A percentile compares a stretch with the other conserved stretches of the same genome.
phyloP scores from a whole-genome alignment of 2,113 vertebrate species.

The Chroicocephalus ridibundus region DNA sequence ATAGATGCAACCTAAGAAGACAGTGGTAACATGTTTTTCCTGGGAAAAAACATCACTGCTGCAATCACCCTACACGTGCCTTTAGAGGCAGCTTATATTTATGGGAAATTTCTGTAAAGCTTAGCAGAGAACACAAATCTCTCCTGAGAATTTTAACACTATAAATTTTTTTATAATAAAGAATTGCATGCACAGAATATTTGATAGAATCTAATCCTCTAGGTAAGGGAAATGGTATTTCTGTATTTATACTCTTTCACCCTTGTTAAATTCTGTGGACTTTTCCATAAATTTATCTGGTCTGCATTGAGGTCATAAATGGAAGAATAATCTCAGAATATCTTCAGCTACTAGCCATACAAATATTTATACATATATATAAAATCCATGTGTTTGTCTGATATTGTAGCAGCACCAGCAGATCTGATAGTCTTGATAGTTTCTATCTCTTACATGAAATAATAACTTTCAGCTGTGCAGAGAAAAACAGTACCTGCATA shows the following conservation, averaged over 20 bases:
- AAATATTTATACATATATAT: not conserved
- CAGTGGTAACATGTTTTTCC: not conserved
- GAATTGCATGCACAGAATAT: rapidly evolving
- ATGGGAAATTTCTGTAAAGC: not conserved
- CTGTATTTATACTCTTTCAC: not conserved
- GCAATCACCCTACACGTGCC: not conserved
- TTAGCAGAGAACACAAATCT: not conserved
- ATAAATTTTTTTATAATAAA: not conserved
- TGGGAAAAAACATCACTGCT: not conserved
- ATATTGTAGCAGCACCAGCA: not conserved
- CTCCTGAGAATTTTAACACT: not conserved
- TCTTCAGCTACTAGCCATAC: not conserved
- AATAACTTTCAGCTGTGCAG: not conserved
- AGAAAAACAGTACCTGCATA: not conserved
- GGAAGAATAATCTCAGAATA: not conserved
- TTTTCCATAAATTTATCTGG: not conserved
- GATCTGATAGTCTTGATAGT: not conserved
- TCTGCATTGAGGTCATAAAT: not conserved
- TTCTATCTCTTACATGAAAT: not conserved
- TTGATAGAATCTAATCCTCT: not conserved
- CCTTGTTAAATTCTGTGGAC: not conserved
- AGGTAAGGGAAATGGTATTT: not conserved
- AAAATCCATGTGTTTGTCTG: not conserved
- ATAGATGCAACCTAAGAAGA: not conserved
- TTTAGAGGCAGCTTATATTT: not conserved